Evolutionary conservation across 2,113 vertebrate species (phyloP).

Genomic region (Cryptotis parvus): DNA sequence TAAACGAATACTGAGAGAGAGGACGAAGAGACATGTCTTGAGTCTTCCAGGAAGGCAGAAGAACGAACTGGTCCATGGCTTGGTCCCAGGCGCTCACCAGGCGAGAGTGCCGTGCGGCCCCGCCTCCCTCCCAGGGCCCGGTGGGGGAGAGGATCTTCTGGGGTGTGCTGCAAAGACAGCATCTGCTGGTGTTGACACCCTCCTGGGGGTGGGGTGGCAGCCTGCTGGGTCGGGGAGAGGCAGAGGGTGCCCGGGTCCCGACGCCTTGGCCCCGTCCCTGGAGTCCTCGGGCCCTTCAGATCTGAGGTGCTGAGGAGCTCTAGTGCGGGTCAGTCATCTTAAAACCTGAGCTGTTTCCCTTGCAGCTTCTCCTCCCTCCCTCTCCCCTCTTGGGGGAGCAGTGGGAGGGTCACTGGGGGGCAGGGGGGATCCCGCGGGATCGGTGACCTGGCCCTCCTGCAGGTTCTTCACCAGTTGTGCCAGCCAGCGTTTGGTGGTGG

Average conservation of each 20-base stretch:
- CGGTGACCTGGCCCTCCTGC: constrained; percentile 98
- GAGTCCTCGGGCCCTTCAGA: constrained; percentile 65
- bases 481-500: constrained; percentile 99
- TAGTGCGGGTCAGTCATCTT: constrained; percentile 84
- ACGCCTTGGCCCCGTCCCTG: constrained; percentile 72
- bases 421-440: constrained; percentile 95
- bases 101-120: constrained; percentile 60
- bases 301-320: constrained; percentile 86
- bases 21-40: constrained; percentile 74
- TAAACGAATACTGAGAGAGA: constrained; percentile 84
- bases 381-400: constrained; percentile 49
- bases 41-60: constrained; percentile 72
- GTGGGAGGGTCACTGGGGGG: constrained; percentile 91
- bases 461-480: constrained; percentile 99
- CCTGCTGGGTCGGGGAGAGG: constrained; percentile 78
- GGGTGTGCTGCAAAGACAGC: constrained; percentile 76
- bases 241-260: constrained; percentile 73
- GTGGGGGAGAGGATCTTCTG: constrained; percentile 45
- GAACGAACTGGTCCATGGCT: constrained; percentile 64
- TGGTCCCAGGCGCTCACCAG: constrained; percentile 66
- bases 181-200: constrained; percentile 87
- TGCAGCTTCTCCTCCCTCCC: constrained; percentile 57
- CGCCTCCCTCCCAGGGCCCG: constrained; percentile 23
- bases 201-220: constrained; percentile 79
- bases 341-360: constrained; percentile 89